These are phyloP conservation scores for Ceratina japonica DNA, from an alignment of 1,140 invertebrate genomes.

Conservation along the genomic window DNA sequence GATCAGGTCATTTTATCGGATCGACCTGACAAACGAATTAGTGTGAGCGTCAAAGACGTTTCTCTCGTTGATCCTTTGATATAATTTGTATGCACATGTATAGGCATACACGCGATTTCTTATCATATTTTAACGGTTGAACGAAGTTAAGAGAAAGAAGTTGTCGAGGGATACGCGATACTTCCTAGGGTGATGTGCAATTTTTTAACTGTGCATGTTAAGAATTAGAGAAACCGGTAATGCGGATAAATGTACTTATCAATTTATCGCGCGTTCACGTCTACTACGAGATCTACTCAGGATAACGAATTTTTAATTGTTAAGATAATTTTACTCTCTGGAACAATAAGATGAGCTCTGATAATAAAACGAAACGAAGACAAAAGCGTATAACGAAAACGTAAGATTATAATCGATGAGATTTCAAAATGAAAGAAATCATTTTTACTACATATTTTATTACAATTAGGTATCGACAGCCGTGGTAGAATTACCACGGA, in stretches of 20 bases:
- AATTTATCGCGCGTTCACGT: slow-evolving; percentile 15
- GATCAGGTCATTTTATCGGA: too few relatives aligned
- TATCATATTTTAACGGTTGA: slow-evolving; percentile 11
- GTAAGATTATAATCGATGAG: slow-evolving; percentile 20
- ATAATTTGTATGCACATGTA: neutral
- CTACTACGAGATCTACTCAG: slow-evolving; percentile 21
- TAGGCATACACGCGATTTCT: neutral
- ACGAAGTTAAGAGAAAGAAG: slow-evolving; percentile 7
- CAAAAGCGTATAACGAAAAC: slow-evolving; percentile 6
- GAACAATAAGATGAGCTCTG: slow-evolving; percentile 7
- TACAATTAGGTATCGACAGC: slow-evolving; percentile 41
- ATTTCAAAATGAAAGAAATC: slow-evolving; percentile 18
- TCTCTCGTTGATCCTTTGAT: slow-evolving; percentile 33
- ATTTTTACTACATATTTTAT: slow-evolving; percentile 58
- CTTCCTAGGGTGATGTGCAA: slow-evolving; percentile 23
- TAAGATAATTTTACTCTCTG: slow-evolving; percentile 12
- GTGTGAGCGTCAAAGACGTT: neutral
- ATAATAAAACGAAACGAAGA: slow-evolving; percentile 21
- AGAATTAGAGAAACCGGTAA: slow-evolving; percentile 1
- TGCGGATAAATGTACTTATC: slow-evolving; percentile 13
- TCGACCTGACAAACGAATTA: too few relatives aligned
- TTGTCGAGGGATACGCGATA: slow-evolving; percentile 3
- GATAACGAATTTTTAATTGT: slow-evolving; percentile 32
- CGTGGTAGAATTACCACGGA: slow-evolving; percentile 5
- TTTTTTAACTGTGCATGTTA: slow-evolving; percentile 19